Conservation (phyloP, 1,140 invertebrate species). For the Drosophila pruinosa region DNA sequence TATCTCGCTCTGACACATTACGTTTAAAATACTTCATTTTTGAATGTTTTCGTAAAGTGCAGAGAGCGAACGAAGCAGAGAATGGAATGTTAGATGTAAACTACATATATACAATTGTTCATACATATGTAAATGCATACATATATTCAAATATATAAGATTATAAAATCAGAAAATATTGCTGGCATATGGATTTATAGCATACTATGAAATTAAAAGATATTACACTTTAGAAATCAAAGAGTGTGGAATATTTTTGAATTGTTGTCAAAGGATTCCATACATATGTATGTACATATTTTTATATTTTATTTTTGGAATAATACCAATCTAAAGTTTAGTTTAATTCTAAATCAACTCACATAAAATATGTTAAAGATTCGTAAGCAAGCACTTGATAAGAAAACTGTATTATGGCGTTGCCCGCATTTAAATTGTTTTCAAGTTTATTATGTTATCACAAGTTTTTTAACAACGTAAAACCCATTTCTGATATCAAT, state of each 20-base stretch:
- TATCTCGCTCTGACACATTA: slow-evolving; percentile 2
- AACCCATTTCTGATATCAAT: neutral
- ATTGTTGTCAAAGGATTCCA: neutral
- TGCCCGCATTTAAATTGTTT: neutral
- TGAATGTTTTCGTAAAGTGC: neutral
- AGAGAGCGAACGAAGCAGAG: slow-evolving; percentile 3
- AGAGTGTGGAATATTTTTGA: no score
- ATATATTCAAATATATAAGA: neutral
- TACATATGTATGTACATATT: neutral
- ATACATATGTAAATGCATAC: neutral
- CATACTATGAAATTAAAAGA: no score
- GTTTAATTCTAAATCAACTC: neutral
- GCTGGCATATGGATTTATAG: neutral
- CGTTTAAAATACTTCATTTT: neutral
- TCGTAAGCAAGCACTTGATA: neutral
- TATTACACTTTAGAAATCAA: no score
- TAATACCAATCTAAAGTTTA: no score
- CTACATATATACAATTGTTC: neutral
- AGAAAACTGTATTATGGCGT: neutral
- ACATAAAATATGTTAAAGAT: neutral
- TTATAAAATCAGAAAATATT: neutral
- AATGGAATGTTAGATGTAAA: slow-evolving; percentile 5
- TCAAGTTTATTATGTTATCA: slow-evolving; percentile 1
- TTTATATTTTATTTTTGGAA: no score
- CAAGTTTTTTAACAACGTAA: neutral